Conservation (phyloP, 2,113 vertebrate genomes). For the Aplodontia rufa region DNA sequence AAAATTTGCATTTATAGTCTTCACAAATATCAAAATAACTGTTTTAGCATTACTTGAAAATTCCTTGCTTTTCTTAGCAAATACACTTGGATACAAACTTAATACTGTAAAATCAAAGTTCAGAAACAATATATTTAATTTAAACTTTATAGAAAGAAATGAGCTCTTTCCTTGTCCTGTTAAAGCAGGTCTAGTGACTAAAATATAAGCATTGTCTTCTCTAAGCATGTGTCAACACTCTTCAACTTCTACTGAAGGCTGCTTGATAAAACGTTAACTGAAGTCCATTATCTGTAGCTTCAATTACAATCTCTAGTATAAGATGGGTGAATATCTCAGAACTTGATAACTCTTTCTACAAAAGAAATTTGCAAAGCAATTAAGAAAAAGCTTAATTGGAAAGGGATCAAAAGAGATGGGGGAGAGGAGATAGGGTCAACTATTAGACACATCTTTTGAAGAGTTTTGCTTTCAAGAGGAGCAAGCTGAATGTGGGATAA, state of each 20-base stretch:
- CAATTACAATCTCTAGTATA: neutral
- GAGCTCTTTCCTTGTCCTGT: neutral
- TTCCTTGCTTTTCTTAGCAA: neutral
- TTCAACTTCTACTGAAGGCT: neutral
- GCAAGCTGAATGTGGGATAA: neutral
- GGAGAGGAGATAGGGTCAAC: neutral
- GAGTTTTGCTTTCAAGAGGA: slow-evolving; percentile 23
- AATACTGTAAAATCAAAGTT: neutral
- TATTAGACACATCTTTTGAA: neutral
- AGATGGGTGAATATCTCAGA: neutral
- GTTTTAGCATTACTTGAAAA: neutral
- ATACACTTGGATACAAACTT: neutral
- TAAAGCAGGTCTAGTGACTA: neutral
- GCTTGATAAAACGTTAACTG: neutral
- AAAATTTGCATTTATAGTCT: neutral
- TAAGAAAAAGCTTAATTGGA: neutral
- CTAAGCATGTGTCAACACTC: neutral
- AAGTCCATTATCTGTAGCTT: neutral
- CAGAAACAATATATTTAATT: neutral
- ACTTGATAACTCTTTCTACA: neutral
- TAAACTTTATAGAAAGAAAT: neutral
- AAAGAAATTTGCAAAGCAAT: neutral
- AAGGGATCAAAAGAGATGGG: neutral
- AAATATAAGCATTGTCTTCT: neutral
- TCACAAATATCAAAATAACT: neutral